These are phyloP conservation scores for Chrosomus eos DNA, from an alignment of 2,797 vertebrate species.

Conservation along the genomic window DNA sequence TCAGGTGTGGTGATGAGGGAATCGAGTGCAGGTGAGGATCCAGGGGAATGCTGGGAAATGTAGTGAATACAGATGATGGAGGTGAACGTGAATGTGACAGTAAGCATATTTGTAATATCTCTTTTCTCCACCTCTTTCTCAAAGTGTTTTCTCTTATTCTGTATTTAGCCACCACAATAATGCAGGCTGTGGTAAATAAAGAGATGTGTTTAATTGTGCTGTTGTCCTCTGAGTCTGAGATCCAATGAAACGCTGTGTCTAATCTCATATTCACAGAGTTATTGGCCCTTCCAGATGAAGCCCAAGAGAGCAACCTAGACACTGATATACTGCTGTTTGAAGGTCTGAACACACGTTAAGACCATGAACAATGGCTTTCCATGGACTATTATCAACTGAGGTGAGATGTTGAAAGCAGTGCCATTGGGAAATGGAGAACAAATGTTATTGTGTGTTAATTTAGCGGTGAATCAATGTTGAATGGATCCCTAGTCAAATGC, in stretches of 20 bases:
- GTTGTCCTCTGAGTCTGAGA: conserved; percentile 25
- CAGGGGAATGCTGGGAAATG: no score
- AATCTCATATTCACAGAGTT: conserved; percentile 57
- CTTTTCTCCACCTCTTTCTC: neutral
- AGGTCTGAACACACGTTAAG: conserved; percentile 36
- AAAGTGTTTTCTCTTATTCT: neutral
- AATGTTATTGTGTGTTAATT: conserved; percentile 53
- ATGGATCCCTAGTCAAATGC: conserved; percentile 36
- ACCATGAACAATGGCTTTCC: conserved; percentile 38
- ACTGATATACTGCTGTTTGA: conserved; percentile 40
- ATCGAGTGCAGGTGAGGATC: no score
- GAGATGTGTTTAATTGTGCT: conserved; percentile 42
- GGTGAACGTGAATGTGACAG: no score
- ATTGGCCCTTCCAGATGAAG: conserved; percentile 52
- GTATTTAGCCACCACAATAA: conserved; percentile 40
- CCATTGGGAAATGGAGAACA: conserved; percentile 43
- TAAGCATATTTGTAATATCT: neutral
- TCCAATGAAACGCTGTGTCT: conserved; percentile 32
- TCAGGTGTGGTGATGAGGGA: no score
- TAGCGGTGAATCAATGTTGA: neutral
- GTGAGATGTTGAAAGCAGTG: conserved; percentile 23
- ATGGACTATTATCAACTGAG: conserved; percentile 32
- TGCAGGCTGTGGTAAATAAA: conserved; percentile 43
- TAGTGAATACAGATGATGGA: no score
- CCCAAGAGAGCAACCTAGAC: conserved; percentile 47